Conservation (phyloP, 2,113 vertebrate species). For the Daphoenositta chrysoptera region DNA sequence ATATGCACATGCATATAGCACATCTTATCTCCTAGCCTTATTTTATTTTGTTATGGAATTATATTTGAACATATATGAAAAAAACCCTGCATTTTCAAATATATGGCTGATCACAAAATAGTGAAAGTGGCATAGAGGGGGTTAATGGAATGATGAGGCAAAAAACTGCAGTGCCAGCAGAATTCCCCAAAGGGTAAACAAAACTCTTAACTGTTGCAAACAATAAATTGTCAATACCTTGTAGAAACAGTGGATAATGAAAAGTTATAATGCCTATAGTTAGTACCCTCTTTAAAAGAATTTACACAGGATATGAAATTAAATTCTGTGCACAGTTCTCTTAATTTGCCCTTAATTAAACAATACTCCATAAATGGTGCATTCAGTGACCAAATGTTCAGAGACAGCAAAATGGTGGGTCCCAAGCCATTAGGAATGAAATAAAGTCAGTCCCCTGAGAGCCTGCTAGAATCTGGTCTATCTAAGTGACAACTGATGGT, state of each 20-base stretch:
- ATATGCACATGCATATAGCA: too few relatives aligned
- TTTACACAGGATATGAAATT: conserved; percentile 88
- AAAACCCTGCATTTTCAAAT: not conserved
- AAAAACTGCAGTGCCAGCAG: conserved; percentile 67
- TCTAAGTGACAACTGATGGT: conserved; percentile 94
- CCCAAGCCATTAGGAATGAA: conserved; percentile 86
- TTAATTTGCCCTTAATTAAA: conserved; percentile 98
- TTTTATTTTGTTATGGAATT: not conserved
- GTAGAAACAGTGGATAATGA: conserved; percentile 88
- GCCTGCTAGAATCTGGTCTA: conserved; percentile 82
- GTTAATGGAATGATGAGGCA: conserved; percentile 68
- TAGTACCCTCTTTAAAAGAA: conserved; percentile 89
- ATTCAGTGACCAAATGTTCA: conserved; percentile 93
- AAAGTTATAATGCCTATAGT: conserved; percentile 92
- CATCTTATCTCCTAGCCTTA: not conserved
- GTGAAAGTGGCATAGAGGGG: conserved; percentile 5
- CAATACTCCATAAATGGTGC: conserved; percentile 92
- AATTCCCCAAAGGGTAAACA: conserved; percentile 80
- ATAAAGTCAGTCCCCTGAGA: conserved; percentile 84
- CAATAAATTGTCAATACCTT: conserved; percentile 79
- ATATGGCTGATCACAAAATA: not conserved
- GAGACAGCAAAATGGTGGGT: conserved; percentile 83
- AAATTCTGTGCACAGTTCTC: conserved; percentile 91
- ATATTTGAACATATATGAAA: not conserved
- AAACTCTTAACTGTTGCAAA: conserved; percentile 78